Evolutionary conservation across 2,113 vertebrate genomes (phyloP), one percentile per base, ranked within the genome.

Genomic region (Dicentrarchus labrax): DNA sequence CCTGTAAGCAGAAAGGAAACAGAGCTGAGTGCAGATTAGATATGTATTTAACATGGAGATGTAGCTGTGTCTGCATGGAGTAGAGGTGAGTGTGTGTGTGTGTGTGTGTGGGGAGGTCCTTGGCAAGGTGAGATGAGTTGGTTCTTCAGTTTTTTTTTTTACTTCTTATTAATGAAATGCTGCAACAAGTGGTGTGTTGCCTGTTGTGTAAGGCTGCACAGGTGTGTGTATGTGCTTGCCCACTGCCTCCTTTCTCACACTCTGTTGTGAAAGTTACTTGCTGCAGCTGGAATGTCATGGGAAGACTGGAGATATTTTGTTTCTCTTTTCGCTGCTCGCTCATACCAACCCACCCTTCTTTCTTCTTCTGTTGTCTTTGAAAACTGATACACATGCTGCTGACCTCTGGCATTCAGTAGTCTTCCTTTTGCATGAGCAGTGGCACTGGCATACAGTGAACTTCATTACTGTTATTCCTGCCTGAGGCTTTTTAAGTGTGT

Each of bases 251-350:
- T 10, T 70, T 22, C 78, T 74, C 54, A 50, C 83, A 36, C 43
- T 54, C 51, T 72, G 57, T 30, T 85, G 86, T 74, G 73, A 85
- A 84, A 80, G 59, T 81, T 72, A 12, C 76, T 76, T 70, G 38
- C 30, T 76, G 41, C 60, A 87, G 76, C 86, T 81, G 88, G 91
- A 90, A 91, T 87, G 78, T 88, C 78, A 83, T 75, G 75, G 38
- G n/a, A 53, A 78, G 24, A 38, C 79, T 83, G 69, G 24, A 85
- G 70, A 74, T 83, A 47, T 79, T 60, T 86, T 41, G 39, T 41
- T 53, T 53, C 19, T 67, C 62, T 16, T 65, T 61, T 56, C 19
- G 15, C 67, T 62, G 43, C 69, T 48, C 45, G 1, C 67, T 36
- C 39, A 6, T 38, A 30, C 24, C 62, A 59, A 22, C 22, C 45